Base-by-base conservation (phyloP, 2,888 invertebrate genomes). In the Eristalinus aeneus region DNA sequence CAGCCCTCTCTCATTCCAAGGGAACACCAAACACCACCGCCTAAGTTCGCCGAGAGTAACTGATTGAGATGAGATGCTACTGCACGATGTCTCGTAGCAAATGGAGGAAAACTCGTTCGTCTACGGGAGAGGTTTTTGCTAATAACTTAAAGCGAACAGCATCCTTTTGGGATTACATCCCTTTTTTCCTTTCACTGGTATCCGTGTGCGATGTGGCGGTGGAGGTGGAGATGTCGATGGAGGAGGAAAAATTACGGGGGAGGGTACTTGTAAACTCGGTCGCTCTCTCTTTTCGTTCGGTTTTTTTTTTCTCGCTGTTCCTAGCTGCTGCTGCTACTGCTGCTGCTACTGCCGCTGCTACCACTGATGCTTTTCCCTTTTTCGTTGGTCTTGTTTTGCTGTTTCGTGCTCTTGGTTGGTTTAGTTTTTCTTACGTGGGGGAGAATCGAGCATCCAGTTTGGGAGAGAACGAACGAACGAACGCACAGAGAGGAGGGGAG, bases 161-260 rank as follows among this genome's bases (percentile, higher is more conserved):
- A 86, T 86, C 86, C 86, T 77, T 82, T 86, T 82, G 71, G 86
- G 86, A 86, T 82, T 86, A 86, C 86, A 86, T 82, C 81, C 81
- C 63, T 77, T 86, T 80, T 85, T 81, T 72, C 78, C 71, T 79
- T 86, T 86, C 69, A 71, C 81, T 82, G 82, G 65, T 82, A 86
- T 86, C 81, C 86, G 71, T 63, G 80, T 54, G 63, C 60, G 8
- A 46, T 56, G 23, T 56, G 68, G 34, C 11, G 67, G 39, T 16
- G 65, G 56, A 54, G 63, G 31, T 65, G 22, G 31, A 5, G 73
- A 56, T 64, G 68, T 56, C 58, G 74, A 34, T 27, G 60, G 56
- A 20, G 20, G 32, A 23, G 36, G n/a, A 60, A 54, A 60, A 58
- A 22, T 39, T 34, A 32, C 27, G 39, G 77, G 58, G 54, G 31